phyloP scores from a whole-genome alignment of 1,140 invertebrate species.

The Forficula auricularia region DNA sequence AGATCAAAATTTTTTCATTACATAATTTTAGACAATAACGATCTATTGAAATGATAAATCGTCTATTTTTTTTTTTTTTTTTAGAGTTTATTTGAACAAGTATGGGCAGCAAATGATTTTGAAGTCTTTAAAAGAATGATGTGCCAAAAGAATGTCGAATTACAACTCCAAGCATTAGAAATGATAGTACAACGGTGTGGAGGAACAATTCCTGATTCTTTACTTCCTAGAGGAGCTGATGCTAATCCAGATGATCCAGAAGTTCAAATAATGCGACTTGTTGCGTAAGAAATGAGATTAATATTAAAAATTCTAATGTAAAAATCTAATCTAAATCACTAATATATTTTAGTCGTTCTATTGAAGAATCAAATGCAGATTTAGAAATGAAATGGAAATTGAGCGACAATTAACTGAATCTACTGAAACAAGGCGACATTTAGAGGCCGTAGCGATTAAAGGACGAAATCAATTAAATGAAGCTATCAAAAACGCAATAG shows the following conservation, averaged over 20 bases:
- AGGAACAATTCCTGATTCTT: constrained; percentile 32
- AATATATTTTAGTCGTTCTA: too few relatives aligned
- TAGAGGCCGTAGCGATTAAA: too few relatives aligned
- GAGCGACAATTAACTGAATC: constrained; percentile 17
- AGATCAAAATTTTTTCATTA: too few relatives aligned
- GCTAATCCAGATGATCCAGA: constrained; percentile 19
- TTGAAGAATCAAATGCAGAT: background rate
- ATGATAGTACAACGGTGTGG: constrained; percentile 68
- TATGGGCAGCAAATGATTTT: constrained; percentile 86
- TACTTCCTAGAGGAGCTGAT: constrained; percentile 19
- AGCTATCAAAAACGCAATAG: too few relatives aligned
- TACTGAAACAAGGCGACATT: too few relatives aligned
- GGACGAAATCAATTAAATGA: too few relatives aligned
- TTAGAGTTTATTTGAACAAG: constrained; percentile 44
- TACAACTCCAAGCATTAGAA: constrained; percentile 79
- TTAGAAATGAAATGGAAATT: background rate
- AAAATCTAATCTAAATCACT: too few relatives aligned
- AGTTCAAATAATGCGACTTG: constrained; percentile 22
- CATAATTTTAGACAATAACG: too few relatives aligned
- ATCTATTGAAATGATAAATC: too few relatives aligned
- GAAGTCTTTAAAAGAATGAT: constrained; percentile 86
- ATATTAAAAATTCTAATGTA: constrained; percentile 3
- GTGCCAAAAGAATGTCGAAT: constrained; percentile 84
- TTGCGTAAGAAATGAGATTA: constrained; percentile 19
- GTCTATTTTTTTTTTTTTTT: background rate